These are phyloP conservation scores for Raja brachyura DNA, from an alignment of 2,113 vertebrate genomes.

Conservation along the genomic window DNA sequence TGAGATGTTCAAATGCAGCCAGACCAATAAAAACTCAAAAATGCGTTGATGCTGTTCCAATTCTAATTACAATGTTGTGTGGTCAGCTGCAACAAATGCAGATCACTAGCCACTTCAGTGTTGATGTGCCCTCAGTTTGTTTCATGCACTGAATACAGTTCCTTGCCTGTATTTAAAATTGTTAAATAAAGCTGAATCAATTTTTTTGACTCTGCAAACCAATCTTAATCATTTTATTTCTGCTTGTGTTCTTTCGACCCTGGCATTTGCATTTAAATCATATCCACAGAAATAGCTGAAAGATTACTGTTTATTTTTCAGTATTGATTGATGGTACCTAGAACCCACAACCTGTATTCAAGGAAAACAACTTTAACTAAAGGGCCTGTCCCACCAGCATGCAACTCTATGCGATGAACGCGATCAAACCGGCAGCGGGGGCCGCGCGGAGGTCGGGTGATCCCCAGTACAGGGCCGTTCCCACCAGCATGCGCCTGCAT, in stretches of 20 bases:
- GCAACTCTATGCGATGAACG: too few species aligned
- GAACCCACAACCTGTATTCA: background rate
- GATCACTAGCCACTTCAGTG: conserved; percentile 27
- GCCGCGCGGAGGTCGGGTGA: too few species aligned
- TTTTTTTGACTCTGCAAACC: background rate
- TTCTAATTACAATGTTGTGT: conserved; percentile 2
- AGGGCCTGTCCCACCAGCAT: too few species aligned
- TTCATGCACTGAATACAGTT: conserved; percentile 39
- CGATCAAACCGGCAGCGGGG: too few species aligned
- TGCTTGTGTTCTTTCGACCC: background rate
- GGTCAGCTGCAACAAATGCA: conserved; percentile 20
- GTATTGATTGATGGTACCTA: background rate
- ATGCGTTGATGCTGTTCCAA: background rate
- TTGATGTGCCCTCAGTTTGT: conserved; percentile 33
- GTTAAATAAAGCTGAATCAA: conserved; percentile 35
- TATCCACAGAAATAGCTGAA: background rate
- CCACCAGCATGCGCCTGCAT: too few species aligned
- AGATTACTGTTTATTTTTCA: background rate
- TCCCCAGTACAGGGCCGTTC: too few species aligned
- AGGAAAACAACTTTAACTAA: background rate
- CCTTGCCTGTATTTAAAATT: conserved; percentile 38
- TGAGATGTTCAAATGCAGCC: background rate
- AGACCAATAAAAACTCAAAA: background rate
- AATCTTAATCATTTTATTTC: background rate
- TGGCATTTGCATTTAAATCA: background rate